Base-by-base conservation (phyloP, 2,888 invertebrate genomes). In the Eristalis arbustorum region DNA sequence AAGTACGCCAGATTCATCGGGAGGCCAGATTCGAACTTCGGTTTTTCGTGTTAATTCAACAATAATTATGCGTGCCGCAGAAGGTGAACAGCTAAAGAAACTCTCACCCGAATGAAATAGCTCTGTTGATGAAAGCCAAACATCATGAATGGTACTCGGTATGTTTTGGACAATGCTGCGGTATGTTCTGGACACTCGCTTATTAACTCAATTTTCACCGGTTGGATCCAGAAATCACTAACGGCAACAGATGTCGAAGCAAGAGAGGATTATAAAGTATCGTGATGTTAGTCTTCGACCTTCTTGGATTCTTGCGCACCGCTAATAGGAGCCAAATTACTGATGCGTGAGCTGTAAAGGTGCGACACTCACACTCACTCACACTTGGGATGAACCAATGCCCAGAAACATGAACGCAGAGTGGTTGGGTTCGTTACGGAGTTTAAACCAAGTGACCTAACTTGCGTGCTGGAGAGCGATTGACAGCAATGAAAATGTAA, bases 111-210 rank as follows among this genome's bases (percentile, higher is more conserved):
- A 37, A 37, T 22, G 18, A 25, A 31, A 18, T 10, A 34, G 14
- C 1, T 31, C 31, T 14, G 25, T 42, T 23, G 66, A 66, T 8
- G 31, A 68, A 28, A 42, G 28, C 49, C 25, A 49, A n/a, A 22
- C 28, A 11, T 25, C 42, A 6, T 76, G 88, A 18, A 78, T 81
- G 28, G 71, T 88, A 1, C 66, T 89, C 14, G 90, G 89, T 0
- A 64, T 89, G 28, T 72, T 25, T 23, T 89, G 89, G 90, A 66
- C 88, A 14, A 34, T 78, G 4, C 2, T 22, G 3, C 8, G 89
- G 89, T 64, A 67, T 28, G 14, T 84, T n/a, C n/a, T n/a, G n/a
- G n/a, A n/a, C n/a, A n/a, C n/a, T 89, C 8, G 64, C 14, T 1
- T 83, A 34, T 68, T 18, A 78, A 28, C 22, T 71, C 3, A 62